Evolutionary conservation across 2,888 invertebrate species (phyloP).

Genomic region (Noctua pronuba): DNA sequence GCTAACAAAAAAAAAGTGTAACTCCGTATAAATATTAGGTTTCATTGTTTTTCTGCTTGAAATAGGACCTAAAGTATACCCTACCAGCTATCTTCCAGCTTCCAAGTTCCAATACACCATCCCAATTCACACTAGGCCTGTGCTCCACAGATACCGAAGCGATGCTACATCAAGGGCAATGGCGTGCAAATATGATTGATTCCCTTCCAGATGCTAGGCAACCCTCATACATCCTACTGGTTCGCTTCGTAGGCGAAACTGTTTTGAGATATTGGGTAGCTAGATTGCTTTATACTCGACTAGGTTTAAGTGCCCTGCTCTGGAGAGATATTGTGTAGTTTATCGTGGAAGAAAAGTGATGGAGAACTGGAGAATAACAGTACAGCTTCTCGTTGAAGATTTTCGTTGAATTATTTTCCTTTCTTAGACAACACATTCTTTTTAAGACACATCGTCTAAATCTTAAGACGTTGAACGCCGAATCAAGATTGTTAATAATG

Average conservation of each 20-base stretch:
- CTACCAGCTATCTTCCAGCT: neutral
- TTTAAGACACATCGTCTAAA: neutral
- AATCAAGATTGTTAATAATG: too few relatives aligned
- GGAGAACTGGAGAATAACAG: neutral
- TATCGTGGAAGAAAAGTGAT: slow-evolving; percentile 25
- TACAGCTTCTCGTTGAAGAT: neutral
- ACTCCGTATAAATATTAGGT: neutral
- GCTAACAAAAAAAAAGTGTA: too few relatives aligned
- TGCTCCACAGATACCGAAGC: slow-evolving; percentile 51
- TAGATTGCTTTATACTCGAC: slow-evolving; percentile 51
- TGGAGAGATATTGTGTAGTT: slow-evolving; percentile 29
- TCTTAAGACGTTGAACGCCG: too few relatives aligned
- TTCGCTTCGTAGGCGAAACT: slow-evolving; percentile 34
- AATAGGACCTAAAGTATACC: slow-evolving; percentile 31
- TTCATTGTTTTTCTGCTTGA: slow-evolving; percentile 2
- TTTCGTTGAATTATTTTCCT: neutral
- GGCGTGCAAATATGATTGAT: slow-evolving; percentile 66
- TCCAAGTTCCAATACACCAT: slow-evolving; percentile 19
- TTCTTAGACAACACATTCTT: neutral
- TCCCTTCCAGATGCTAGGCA: slow-evolving; percentile 46
- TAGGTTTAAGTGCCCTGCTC: slow-evolving; percentile 42
- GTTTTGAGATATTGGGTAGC: slow-evolving; percentile 53
- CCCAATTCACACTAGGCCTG: slow-evolving; percentile 50
- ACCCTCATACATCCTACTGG: slow-evolving; percentile 56
- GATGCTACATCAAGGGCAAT: slow-evolving; percentile 46